A percentile compares a stretch with the other conserved stretches of the same genome.
Evolutionary conservation across 2,888 invertebrate species (phyloP).

Genomic region (Himalopsyche tibetana): DNA sequence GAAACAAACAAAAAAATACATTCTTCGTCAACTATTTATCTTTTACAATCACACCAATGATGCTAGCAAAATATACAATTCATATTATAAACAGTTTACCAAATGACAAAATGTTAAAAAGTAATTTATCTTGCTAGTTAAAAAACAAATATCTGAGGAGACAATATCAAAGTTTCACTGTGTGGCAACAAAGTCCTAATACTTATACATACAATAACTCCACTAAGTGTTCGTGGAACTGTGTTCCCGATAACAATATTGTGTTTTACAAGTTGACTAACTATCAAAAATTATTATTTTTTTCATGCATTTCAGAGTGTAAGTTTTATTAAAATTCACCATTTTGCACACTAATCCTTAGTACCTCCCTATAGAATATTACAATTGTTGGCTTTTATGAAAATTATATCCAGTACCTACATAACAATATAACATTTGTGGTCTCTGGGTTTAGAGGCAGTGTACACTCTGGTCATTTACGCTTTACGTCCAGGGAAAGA

Average conservation of each 20-base stretch:
- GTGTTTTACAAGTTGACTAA: background rate
- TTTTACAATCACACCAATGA: background rate
- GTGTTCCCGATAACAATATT: background rate
- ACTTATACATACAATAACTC: background rate
- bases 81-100: too few species aligned
- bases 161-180: too few species aligned
- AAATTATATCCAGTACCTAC: background rate
- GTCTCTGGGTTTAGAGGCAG: too few species aligned
- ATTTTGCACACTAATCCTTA: slow-evolving; percentile 61
- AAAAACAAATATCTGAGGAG: too few species aligned
- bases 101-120: too few species aligned
- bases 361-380: slow-evolving; percentile 63
- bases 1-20: too few species aligned
- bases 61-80: background rate
- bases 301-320: slow-evolving; percentile 64
- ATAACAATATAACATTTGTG: background rate
- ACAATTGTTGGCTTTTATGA: background rate
- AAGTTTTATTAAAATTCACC: slow-evolving; percentile 57
- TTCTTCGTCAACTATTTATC: too few species aligned
- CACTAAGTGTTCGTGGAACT: background rate
- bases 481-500: background rate
- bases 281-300: slow-evolving; percentile 39
- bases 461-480: background rate
- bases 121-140: too few species aligned
- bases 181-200: too few species aligned